A percentile compares a stretch with the other conserved stretches of the same genome.
Conservation (phyloP, 1,140 invertebrate genomes). For the Danaus plexippus region DNA sequence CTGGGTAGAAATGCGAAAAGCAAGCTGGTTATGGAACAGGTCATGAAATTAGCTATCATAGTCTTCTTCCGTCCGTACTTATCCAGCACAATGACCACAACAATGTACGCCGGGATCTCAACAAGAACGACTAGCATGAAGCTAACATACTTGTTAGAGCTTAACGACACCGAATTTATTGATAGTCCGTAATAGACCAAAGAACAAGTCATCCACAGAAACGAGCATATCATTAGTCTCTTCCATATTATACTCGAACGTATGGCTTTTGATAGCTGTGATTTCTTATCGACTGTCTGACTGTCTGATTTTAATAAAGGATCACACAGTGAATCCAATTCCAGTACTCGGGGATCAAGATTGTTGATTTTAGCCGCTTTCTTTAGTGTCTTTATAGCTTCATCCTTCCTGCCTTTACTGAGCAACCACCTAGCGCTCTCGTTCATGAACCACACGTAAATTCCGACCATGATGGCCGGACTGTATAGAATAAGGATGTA, state of each 20-base stretch:
- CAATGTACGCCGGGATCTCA: constrained; percentile 81
- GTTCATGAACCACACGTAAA: constrained; percentile 89
- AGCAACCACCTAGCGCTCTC: constrained; percentile 88
- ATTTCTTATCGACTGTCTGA: constrained; percentile 44
- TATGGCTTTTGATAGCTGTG: constrained; percentile 56
- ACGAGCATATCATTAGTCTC: constrained; percentile 77
- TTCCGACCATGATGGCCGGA: constrained; percentile 77
- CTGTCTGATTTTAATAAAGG: constrained; percentile 53
- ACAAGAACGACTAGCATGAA: constrained; percentile 79
- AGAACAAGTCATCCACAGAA: constrained; percentile 81
- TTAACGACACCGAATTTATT: constrained; percentile 84
- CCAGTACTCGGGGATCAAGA: constrained; percentile 71
- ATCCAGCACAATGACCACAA: constrained; percentile 77
- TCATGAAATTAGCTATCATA: constrained; percentile 49
- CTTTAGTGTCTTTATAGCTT: constrained; percentile 79
- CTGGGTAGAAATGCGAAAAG: constrained; percentile 63
- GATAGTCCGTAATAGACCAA: constrained; percentile 88
- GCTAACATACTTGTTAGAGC: constrained; percentile 78
- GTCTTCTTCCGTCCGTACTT: constrained; percentile 75
- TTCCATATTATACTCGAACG: constrained; percentile 75
- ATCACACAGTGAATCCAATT: constrained; percentile 66
- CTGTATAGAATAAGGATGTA: constrained; percentile 78
- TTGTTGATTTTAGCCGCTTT: constrained; percentile 82
- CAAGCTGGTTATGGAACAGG: constrained; percentile 52
- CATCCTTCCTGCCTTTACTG: constrained; percentile 79